A percentile compares a stretch with the other conserved stretches of the same genome.
Conservation (phyloP, 1,140 invertebrate genomes). For the Laodelphax striatellus region DNA sequence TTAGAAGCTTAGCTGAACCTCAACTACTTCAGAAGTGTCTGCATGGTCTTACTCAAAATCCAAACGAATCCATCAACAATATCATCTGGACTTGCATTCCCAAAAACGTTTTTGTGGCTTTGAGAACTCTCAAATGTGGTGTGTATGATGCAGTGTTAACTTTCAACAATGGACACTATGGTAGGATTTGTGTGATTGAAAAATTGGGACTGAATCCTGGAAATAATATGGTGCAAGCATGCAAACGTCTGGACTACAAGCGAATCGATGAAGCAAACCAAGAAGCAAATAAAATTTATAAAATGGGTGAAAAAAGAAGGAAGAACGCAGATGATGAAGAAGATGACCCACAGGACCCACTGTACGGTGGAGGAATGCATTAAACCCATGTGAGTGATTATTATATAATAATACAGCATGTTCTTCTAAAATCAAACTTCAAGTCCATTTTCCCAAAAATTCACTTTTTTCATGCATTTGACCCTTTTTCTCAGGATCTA, state of each 20-base stretch:
- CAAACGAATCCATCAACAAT: slow-evolving; percentile 19
- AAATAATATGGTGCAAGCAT: neutral
- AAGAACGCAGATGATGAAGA: neutral
- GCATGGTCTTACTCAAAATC: slow-evolving; percentile 19
- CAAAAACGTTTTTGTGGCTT: slow-evolving; percentile 19
- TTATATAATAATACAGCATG: too few relatives aligned
- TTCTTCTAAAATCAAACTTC: too few relatives aligned
- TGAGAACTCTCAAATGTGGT: slow-evolving; percentile 18
- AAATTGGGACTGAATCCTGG: neutral
- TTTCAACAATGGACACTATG: slow-evolving; percentile 8
- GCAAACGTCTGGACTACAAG: neutral
- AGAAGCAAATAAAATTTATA: neutral
- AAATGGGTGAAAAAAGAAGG: neutral
- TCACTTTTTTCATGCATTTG: too few relatives aligned
- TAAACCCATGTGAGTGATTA: too few relatives aligned
- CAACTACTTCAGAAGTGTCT: slow-evolving; percentile 14
- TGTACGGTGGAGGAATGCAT: too few relatives aligned
- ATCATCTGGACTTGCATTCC: slow-evolving; percentile 21
- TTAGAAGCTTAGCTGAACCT: slow-evolving; percentile 13
- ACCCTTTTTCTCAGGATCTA: too few relatives aligned
- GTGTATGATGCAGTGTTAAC: slow-evolving; percentile 6
- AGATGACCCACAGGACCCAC: neutral
- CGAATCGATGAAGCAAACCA: neutral
- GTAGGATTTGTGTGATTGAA: neutral
- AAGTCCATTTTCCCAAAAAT: too few relatives aligned